Percentiles rank a stretch among this genome's conserved stretches.
phyloP scores from a whole-genome alignment of 1,140 invertebrate species.

The Micrasema longulum region DNA sequence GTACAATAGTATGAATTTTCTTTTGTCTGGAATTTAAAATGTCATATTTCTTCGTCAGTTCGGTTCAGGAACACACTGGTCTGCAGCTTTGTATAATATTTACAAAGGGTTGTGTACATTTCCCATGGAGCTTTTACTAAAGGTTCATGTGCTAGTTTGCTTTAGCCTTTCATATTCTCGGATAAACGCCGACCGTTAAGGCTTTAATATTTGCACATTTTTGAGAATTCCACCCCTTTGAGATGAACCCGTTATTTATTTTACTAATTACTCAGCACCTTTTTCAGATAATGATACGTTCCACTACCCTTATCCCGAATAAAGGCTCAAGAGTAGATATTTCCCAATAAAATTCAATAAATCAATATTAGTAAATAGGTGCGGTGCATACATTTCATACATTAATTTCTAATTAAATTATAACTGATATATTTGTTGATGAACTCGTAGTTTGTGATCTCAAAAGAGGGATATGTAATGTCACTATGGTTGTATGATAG shows the following conservation, averaged over 20 bases:
- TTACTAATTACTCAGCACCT: constrained; percentile 15
- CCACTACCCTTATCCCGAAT: no score
- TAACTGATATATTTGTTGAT: no score
- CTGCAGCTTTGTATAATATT: constrained; percentile 4
- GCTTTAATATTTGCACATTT: constrained; percentile 22
- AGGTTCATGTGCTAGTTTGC: not conserved
- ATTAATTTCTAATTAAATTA: no score
- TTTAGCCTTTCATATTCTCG: constrained; percentile 11
- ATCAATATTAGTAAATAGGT: no score
- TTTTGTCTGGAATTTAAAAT: no score
- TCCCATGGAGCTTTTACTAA: constrained; percentile 2
- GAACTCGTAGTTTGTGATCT: no score
- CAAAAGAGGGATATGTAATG: no score
- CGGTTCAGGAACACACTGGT: not conserved
- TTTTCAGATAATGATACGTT: not conserved
- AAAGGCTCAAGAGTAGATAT: no score
- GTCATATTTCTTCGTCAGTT: not conserved
- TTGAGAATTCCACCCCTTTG: constrained; percentile 7
- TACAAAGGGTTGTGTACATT: constrained; percentile 27
- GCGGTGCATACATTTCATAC: no score
- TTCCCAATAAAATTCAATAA: no score
- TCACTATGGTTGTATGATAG: no score
- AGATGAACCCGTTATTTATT: constrained; percentile 18
- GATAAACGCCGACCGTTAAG: constrained; percentile 5
- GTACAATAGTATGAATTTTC: no score